These are phyloP conservation scores for Atta texana DNA, from an alignment of 1,140 invertebrate genomes.

Conservation along the genomic window DNA sequence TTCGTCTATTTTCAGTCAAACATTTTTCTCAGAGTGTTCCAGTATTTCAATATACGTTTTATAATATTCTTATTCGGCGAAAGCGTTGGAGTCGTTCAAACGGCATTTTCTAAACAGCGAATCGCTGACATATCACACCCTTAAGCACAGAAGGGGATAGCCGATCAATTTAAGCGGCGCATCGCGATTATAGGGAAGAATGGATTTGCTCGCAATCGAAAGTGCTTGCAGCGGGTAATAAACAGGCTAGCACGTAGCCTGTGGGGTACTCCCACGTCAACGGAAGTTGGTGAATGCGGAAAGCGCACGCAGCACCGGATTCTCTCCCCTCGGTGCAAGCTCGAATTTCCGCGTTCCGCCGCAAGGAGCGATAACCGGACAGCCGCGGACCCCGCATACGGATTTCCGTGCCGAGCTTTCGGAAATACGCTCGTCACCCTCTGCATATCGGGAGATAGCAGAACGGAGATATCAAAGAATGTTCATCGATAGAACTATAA, in stretches of 20 bases:
- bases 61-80: background rate
- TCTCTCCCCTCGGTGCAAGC: conserved; percentile 63
- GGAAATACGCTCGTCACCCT: conserved; percentile 58
- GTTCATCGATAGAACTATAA: conserved; percentile 7
- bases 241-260: conserved; percentile 51
- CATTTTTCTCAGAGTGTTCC: background rate
- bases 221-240: conserved; percentile 46
- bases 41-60: background rate
- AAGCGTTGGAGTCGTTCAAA: background rate
- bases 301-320: conserved; percentile 60
- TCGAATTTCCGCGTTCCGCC: conserved; percentile 73
- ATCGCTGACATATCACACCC: background rate
- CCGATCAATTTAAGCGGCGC: conserved; percentile 15
- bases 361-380: conserved; percentile 60
- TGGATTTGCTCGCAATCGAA: conserved; percentile 38
- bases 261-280: conserved; percentile 57
- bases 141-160: background rate
- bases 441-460: conserved; percentile 21
- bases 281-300: conserved; percentile 73
- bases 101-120: background rate
- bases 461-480: background rate
- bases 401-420: conserved; percentile 66
- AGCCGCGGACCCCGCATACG: conserved; percentile 57
- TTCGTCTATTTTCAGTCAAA: too few relatives aligned
- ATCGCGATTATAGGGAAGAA: conserved; percentile 58